Evolutionary conservation across 2,113 vertebrate genomes (phyloP).

Genomic region (Pao palembangensis): DNA sequence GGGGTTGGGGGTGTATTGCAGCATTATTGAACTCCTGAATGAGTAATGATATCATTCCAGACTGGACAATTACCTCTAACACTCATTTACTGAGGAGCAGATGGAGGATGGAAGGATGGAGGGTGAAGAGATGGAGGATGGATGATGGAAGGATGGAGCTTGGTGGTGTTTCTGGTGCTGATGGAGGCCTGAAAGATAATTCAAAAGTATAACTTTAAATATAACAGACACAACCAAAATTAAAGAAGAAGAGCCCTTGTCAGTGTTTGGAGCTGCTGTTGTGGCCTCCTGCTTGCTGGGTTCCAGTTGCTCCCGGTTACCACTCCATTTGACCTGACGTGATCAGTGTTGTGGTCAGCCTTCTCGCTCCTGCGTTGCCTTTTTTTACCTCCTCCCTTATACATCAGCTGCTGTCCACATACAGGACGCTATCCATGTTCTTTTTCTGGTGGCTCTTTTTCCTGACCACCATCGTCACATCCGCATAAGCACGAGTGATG

Average conservation of each 20-base stretch:
- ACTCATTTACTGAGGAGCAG: constrained; percentile 73
- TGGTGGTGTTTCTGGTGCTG: constrained; percentile 1
- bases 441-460: constrained; percentile 12
- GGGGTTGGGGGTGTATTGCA: constrained; percentile 7
- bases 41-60: constrained; percentile 75
- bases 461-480: constrained; percentile 40
- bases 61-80: constrained; percentile 72
- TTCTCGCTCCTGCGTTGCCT: constrained; percentile 14
- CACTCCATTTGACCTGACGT: too few species aligned
- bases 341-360: too few species aligned
- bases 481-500: constrained; percentile 38
- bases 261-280: too few species aligned
- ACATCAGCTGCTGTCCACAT: too few species aligned
- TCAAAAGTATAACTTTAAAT: too few species aligned
- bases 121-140: constrained; percentile 50
- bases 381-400: constrained; percentile 36
- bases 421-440: too few species aligned
- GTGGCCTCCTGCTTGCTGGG: too few species aligned
- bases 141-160: constrained; percentile 33
- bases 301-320: too few species aligned
- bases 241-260: too few species aligned
- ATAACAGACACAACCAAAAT: too few species aligned
- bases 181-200: too few species aligned
- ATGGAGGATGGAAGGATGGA: constrained; percentile 45
- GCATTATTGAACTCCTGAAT: constrained; percentile 76